A percentile compares a stretch with the other conserved stretches of the same genome.
phyloP scores from a whole-genome alignment of 2,888 invertebrate genomes.

The Zhuqinia jingwanae region DNA sequence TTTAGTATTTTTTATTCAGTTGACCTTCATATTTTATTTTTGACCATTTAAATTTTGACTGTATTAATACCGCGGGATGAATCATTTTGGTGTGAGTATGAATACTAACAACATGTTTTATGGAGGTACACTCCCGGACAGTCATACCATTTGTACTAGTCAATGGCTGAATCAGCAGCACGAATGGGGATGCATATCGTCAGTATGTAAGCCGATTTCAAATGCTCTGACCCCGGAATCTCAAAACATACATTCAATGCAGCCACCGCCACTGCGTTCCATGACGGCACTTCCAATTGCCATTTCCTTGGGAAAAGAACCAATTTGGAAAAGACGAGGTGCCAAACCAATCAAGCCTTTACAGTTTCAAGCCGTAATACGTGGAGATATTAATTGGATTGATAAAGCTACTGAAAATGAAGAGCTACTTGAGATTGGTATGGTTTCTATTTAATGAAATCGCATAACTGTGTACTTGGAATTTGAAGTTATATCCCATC shows the following conservation, averaged over 20 bases:
- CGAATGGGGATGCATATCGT: conserved; percentile 1
- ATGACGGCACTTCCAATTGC: not conserved
- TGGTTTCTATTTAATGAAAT: no score
- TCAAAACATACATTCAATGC: not conserved
- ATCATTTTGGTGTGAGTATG: conserved; percentile 6
- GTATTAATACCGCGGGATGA: no score
- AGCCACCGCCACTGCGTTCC: not conserved
- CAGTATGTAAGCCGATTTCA: not conserved
- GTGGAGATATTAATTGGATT: conserved; percentile 12
- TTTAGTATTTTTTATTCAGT: no score
- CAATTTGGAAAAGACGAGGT: conserved; percentile 52
- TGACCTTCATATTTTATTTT: not conserved
- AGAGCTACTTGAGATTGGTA: conserved; percentile 23
- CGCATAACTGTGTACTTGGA: no score
- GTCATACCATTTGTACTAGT: not conserved
- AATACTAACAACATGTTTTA: not conserved
- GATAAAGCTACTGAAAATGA: not conserved
- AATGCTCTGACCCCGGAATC: not conserved
- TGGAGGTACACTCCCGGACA: not conserved
- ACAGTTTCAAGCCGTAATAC: conserved; percentile 7
- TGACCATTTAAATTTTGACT: not conserved
- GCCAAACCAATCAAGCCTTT: conserved; percentile 28
- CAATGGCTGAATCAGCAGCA: not conserved
- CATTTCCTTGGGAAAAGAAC: not conserved
- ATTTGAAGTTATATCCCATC: not conserved